These are phyloP conservation scores for Menidia beryllina DNA, from an alignment of 2,113 vertebrate species.

Conservation along the genomic window DNA sequence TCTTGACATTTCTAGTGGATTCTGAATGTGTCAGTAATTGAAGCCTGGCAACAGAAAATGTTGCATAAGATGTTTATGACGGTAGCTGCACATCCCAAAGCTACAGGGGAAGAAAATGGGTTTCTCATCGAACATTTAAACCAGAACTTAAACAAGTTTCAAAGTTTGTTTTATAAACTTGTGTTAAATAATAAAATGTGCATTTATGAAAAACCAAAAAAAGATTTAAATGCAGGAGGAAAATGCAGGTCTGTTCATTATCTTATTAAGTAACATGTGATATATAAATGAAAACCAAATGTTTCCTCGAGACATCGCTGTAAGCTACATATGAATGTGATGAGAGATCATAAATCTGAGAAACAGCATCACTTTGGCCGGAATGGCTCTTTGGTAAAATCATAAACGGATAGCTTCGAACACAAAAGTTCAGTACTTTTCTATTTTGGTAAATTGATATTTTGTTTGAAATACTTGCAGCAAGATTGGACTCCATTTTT, in stretches of 20 bases:
- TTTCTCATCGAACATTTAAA: neutral
- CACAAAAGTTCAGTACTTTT: constrained; percentile 1
- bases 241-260: neutral
- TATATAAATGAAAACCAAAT: neutral
- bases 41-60: too few relatives aligned
- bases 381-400: neutral
- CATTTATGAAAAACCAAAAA: neutral
- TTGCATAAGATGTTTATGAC: too few relatives aligned
- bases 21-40: too few relatives aligned
- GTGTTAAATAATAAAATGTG: neutral
- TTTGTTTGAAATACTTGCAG: neutral
- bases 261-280: neutral
- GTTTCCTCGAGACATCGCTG: neutral
- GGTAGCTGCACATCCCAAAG: too few relatives aligned
- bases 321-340: neutral
- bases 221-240: neutral
- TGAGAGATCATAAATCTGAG: constrained; percentile 2
- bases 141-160: neutral
- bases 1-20: too few relatives aligned
- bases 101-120: too few relatives aligned
- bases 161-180: constrained; percentile 3
- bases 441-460: neutral
- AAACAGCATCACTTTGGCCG: neutral
- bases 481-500: neutral
- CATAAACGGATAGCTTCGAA: constrained; percentile 6